Percentiles rank a stretch among this genome's conserved stretches.
Conservation (phyloP, 2,113 vertebrate species). For the Rousettus leschenaultii region DNA sequence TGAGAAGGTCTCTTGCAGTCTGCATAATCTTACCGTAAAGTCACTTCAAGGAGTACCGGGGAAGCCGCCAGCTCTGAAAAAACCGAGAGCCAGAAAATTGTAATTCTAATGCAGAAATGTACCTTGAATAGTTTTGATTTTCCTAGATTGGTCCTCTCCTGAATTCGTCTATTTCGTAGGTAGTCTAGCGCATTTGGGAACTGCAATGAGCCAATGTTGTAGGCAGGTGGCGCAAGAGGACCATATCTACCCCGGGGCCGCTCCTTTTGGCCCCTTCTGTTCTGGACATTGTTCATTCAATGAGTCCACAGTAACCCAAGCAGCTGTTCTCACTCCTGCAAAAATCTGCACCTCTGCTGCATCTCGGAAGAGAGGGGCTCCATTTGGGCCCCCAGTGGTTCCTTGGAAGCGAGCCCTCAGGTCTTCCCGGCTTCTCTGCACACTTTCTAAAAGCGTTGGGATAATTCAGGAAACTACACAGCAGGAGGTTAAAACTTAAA, state of each 20-base stretch:
- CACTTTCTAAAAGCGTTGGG: background rate
- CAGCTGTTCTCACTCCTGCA: background rate
- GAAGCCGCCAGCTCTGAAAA: background rate
- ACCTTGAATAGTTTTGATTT: background rate
- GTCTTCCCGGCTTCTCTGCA: background rate
- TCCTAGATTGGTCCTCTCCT: background rate
- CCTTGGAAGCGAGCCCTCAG: background rate
- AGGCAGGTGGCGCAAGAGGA: conserved; percentile 47
- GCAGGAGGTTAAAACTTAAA: background rate
- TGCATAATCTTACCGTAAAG: background rate
- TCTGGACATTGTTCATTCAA: no score
- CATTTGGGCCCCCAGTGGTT: background rate
- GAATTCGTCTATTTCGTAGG: accelerated
- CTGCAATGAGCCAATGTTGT: background rate
- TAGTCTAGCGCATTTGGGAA: accelerated
- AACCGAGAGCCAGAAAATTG: no score
- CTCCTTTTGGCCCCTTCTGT: accelerated
- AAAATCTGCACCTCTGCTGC: no score
- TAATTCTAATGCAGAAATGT: background rate
- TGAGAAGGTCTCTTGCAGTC: background rate
- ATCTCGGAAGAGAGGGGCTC: background rate
- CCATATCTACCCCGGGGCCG: accelerated
- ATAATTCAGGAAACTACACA: background rate
- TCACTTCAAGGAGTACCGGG: background rate
- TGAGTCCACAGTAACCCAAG: background rate